Conservation (phyloP, 23 tunicate genomes). For the Halocynthia aurantium region DNA sequence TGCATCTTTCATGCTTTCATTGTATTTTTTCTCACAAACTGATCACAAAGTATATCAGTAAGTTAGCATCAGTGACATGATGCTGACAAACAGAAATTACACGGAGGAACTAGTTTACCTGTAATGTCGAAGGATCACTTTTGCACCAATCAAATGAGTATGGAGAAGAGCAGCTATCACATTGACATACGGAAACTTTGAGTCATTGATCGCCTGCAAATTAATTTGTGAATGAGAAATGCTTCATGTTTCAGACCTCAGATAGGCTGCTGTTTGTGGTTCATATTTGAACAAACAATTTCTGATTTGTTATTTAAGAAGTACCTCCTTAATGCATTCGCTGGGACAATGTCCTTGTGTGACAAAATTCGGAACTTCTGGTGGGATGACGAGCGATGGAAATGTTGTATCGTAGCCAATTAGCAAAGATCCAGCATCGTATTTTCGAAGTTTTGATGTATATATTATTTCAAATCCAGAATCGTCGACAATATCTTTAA, state of each 20-base stretch:
- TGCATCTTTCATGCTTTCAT: no score
- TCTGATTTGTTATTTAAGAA: not conserved
- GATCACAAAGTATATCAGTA: no score
- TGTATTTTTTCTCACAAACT: no score
- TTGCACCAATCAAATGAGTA: conserved; percentile 4
- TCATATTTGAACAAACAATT: no score
- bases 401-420: conserved; percentile 4
- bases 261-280: no score
- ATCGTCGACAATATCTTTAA: conserved; percentile 1
- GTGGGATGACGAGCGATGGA: not conserved
- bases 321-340: conserved; percentile 13
- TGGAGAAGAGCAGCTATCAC: conserved; percentile 19
- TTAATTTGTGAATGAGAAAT: not conserved
- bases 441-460: conserved; percentile 2
- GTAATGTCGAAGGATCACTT: conserved; percentile 4
- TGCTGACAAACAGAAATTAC: no score
- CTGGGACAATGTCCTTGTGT: conserved; percentile 20
- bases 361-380: not conserved
- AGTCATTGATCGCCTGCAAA: not conserved
- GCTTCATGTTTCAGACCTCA: not conserved
- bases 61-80: no score
- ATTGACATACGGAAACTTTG: not conserved
- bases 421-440: conserved; percentile 15
- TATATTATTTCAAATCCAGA: not conserved
- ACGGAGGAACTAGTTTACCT: not conserved